Conservation (phyloP, 1,140 invertebrate genomes). For the Drosophila burlai region DNA sequence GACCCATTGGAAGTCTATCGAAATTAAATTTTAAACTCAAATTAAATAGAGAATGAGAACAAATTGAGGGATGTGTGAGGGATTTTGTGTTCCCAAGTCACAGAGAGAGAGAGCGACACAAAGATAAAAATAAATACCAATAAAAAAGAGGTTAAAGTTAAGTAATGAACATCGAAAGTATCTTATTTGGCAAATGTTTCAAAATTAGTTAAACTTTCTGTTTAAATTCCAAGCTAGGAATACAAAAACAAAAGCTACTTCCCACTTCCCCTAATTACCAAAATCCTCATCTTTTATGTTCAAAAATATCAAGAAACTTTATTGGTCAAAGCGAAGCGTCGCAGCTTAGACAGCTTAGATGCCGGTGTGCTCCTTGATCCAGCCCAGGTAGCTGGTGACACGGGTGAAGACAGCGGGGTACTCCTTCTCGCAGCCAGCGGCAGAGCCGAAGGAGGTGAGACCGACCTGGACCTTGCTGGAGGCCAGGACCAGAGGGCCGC, state of each 20-base stretch:
- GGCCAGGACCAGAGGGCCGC: slow-evolving; percentile 85
- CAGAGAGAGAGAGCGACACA: slow-evolving; percentile 23
- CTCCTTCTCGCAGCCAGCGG: slow-evolving; percentile 86
- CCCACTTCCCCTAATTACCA: background rate
- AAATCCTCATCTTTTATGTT: slow-evolving; percentile 1
- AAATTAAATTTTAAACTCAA: slow-evolving; percentile 73
- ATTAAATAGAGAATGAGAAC: slow-evolving; percentile 38
- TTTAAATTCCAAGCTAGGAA: background rate
- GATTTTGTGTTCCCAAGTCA: slow-evolving; percentile 48
- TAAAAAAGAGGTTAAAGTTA: slow-evolving; percentile 35
- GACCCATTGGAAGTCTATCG: slow-evolving; percentile 56
- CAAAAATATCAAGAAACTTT: slow-evolving; percentile 2
- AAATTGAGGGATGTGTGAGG: slow-evolving; percentile 13
- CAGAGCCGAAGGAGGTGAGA: slow-evolving; percentile 86
- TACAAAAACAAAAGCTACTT: background rate
- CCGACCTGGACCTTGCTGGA: slow-evolving; percentile 81
- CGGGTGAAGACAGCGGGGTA: slow-evolving; percentile 86
- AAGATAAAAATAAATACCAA: slow-evolving; percentile 44
- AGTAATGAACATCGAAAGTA: slow-evolving; percentile 5
- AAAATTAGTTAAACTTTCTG: background rate
- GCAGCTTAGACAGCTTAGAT: slow-evolving; percentile 41
- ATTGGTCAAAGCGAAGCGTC: background rate
- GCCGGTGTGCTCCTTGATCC: slow-evolving; percentile 85
- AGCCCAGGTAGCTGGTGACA: slow-evolving; percentile 86
- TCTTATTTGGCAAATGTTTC: background rate